These are phyloP conservation scores for Agonopterix heracliana DNA, from an alignment of 2,888 invertebrate species.

Conservation along the genomic window DNA sequence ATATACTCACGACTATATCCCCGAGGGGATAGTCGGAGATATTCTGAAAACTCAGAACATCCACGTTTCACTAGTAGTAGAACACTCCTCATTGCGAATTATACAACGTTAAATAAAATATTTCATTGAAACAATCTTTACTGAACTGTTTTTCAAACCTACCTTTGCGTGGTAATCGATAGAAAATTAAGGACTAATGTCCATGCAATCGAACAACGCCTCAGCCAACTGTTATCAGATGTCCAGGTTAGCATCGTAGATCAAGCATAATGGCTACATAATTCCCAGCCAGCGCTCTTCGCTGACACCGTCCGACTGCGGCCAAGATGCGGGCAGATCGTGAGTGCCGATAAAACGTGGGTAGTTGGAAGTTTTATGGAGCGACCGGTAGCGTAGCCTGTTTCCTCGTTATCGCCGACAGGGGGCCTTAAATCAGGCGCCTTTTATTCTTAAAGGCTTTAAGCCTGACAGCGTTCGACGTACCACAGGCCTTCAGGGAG, in stretches of 20 bases:
- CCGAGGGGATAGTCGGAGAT: no score
- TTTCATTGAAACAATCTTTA: no score
- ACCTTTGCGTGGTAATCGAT: no score
- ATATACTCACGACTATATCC: no score
- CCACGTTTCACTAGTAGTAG: no score
- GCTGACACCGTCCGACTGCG: constrained; percentile 54
- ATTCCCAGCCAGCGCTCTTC: constrained; percentile 47
- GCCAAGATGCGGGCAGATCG: constrained; percentile 59
- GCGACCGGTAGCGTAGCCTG: constrained; percentile 53
- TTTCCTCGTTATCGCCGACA: constrained; percentile 64
- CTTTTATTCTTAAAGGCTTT: constrained; percentile 60
- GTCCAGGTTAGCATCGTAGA: constrained; percentile 38
- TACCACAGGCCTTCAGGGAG: constrained; percentile 26
- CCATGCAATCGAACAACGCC: constrained; percentile 20
- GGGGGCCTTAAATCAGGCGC: constrained; percentile 62
- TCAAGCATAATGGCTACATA: constrained; percentile 56
- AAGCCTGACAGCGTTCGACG: constrained; percentile 39
- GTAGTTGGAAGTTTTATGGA: constrained; percentile 63
- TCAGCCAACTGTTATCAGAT: constrained; percentile 38
- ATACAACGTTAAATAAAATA: no score
- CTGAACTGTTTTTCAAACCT: no score
- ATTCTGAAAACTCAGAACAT: no score
- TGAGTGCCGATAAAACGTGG: constrained; percentile 50
- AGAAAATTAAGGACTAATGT: no score
- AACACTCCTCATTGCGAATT: no score